Evolutionary conservation across 1,140 invertebrate genomes (phyloP).

Genomic region (Drosophila sp.): DNA sequence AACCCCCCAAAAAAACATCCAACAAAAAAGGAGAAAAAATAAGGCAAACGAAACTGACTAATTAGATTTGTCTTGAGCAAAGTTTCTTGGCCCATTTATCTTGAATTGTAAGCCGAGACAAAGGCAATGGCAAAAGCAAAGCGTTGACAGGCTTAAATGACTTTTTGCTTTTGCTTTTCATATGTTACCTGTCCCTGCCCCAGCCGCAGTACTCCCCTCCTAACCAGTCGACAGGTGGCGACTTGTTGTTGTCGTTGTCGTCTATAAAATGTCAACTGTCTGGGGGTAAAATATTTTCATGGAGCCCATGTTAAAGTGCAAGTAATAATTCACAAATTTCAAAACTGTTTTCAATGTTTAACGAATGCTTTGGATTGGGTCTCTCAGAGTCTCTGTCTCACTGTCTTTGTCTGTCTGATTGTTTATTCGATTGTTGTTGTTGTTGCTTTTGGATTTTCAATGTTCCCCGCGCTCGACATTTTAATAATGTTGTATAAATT

Average conservation of each 20-base stretch:
- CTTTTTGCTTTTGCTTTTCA: slow-evolving; percentile 35
- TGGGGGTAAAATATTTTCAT: slow-evolving; percentile 64
- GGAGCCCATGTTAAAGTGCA: slow-evolving; percentile 75
- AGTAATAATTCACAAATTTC: slow-evolving; percentile 79
- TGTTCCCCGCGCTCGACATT: slow-evolving; percentile 64
- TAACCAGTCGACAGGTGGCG: slow-evolving; percentile 64
- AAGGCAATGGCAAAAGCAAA: slow-evolving; percentile 57
- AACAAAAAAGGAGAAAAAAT: background rate
- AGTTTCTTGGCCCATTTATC: slow-evolving; percentile 59
- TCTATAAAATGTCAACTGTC: slow-evolving; percentile 75
- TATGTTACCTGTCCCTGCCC: slow-evolving; percentile 12
- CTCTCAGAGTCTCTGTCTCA: slow-evolving; percentile 20
- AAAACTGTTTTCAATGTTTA: slow-evolving; percentile 66
- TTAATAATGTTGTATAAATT: slow-evolving; percentile 78
- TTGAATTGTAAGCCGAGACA: slow-evolving; percentile 42
- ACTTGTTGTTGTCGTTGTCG: slow-evolving; percentile 55
- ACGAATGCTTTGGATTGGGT: slow-evolving; percentile 33
- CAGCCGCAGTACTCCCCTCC: background rate
- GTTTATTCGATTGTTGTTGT: slow-evolving; percentile 25
- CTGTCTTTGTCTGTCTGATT: slow-evolving; percentile 11
- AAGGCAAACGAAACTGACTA: slow-evolving; percentile 24
- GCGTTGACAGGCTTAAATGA: slow-evolving; percentile 79
- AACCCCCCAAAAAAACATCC: slow-evolving; percentile 14
- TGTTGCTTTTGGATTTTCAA: slow-evolving; percentile 55
- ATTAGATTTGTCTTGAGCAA: slow-evolving; percentile 48